phyloP scores from a whole-genome alignment of 2,888 invertebrate species.

The Drosophila nr. fundita region DNA sequence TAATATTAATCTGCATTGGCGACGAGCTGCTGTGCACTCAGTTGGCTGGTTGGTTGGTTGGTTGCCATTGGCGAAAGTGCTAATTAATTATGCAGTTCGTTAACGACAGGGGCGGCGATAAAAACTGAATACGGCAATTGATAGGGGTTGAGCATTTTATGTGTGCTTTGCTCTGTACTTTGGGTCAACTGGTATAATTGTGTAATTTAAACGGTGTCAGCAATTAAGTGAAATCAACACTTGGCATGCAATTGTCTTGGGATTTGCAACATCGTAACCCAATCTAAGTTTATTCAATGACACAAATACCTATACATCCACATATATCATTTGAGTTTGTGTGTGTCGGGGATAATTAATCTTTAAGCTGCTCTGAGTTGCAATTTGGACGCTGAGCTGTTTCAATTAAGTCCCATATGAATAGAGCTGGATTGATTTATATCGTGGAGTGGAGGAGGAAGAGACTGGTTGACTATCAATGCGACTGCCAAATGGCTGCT shows the following conservation, averaged over 20 bases:
- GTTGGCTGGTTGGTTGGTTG: constrained; percentile 7
- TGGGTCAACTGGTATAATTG: constrained; percentile 40
- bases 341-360: constrained; percentile 63
- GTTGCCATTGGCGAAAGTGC: constrained; percentile 33
- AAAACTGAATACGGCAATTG: constrained; percentile 9
- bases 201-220: constrained; percentile 61
- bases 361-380: constrained; percentile 47
- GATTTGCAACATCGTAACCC: constrained; percentile 25
- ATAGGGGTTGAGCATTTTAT: not conserved
- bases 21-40: constrained; percentile 9
- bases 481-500: constrained; percentile 5
- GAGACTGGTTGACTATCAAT: constrained; percentile 2
- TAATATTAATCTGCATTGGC: constrained; percentile 53
- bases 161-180: not conserved
- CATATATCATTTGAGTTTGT: constrained; percentile 10
- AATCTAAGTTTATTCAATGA: not conserved
- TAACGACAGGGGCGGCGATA: constrained; percentile 16
- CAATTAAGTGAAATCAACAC: constrained; percentile 75
- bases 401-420: constrained; percentile 58
- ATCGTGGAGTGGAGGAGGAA: not conserved
- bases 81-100: constrained; percentile 64
- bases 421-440: not conserved
- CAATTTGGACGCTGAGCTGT: constrained; percentile 26
- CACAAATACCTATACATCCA: not conserved
- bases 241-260: constrained; percentile 53